Conservation (phyloP, 2,888 invertebrate genomes). For the Mythimna impura region DNA sequence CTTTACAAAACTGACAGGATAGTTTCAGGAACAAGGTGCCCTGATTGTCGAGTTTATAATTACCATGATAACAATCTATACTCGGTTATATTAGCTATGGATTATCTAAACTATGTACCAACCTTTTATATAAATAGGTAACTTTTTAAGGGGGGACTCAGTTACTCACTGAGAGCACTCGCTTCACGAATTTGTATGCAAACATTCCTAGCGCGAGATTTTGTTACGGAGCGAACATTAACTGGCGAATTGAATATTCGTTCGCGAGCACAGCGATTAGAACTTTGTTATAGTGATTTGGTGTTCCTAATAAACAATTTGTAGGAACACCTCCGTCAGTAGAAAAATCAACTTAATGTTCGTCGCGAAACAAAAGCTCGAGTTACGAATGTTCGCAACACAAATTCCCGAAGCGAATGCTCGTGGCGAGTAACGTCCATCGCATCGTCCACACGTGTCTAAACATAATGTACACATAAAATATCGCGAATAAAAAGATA, state of each 20-base stretch:
- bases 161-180: not conserved
- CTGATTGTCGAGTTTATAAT: constrained; percentile 72
- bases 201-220: not conserved
- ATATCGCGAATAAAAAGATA: constrained; percentile 41
- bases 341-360: not conserved
- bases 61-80: constrained; percentile 51
- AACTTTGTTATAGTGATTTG: too few species aligned
- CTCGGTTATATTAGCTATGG: not conserved
- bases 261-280: not conserved
- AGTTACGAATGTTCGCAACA: not conserved
- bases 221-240: not conserved
- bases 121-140: not conserved
- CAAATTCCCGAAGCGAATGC: not conserved
- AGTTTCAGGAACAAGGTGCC: constrained; percentile 78
- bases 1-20: constrained; percentile 85
- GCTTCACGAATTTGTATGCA: not conserved
- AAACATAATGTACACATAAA: constrained; percentile 11
- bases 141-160: not conserved
- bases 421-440: not conserved
- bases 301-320: too few species aligned
- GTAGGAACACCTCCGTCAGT: too few species aligned
- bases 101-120: not conserved
- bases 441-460: not conserved
- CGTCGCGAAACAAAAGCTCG: not conserved
- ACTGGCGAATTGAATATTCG: not conserved